phyloP scores from a whole-genome alignment of 2,113 vertebrate genomes.

The Bucco capensis region DNA sequence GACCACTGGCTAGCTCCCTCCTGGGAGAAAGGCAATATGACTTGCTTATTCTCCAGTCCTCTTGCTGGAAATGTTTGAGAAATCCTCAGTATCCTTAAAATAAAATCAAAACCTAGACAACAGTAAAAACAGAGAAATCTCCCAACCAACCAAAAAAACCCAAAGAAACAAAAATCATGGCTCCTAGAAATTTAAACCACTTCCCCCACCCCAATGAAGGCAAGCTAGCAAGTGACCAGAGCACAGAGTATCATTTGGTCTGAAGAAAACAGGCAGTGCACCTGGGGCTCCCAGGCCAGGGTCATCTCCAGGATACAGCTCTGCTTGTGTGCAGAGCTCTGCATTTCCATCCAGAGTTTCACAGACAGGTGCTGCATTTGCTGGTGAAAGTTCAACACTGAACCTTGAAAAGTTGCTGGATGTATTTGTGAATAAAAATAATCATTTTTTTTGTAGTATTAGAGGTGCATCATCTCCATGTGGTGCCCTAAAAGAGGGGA shows the following conservation, averaged over 20 bases:
- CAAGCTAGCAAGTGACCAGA: rapidly evolving
- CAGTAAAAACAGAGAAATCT: too few relatives aligned
- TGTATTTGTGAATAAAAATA: not conserved
- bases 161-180: too few relatives aligned
- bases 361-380: not conserved
- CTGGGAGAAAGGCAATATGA: not conserved
- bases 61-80: not conserved
- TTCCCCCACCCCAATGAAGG: rapidly evolving
- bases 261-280: rapidly evolving
- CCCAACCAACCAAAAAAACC: rapidly evolving
- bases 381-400: not conserved
- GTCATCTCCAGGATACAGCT: not conserved
- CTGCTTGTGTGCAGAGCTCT: not conserved
- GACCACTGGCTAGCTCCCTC: not conserved
- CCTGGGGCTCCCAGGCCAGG: too few relatives aligned
- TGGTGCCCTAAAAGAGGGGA: not conserved
- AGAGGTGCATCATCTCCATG: rapidly evolving
- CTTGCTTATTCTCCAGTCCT: not conserved
- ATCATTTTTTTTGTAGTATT: not conserved
- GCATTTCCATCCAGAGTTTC: rapidly evolving
- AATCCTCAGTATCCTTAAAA: not conserved
- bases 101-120: not conserved
- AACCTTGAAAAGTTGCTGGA: not conserved
- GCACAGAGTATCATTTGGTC: rapidly evolving
- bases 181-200: too few relatives aligned